phyloP scores from a whole-genome alignment of 2,113 vertebrate species.

The Casuarius casuarius region DNA sequence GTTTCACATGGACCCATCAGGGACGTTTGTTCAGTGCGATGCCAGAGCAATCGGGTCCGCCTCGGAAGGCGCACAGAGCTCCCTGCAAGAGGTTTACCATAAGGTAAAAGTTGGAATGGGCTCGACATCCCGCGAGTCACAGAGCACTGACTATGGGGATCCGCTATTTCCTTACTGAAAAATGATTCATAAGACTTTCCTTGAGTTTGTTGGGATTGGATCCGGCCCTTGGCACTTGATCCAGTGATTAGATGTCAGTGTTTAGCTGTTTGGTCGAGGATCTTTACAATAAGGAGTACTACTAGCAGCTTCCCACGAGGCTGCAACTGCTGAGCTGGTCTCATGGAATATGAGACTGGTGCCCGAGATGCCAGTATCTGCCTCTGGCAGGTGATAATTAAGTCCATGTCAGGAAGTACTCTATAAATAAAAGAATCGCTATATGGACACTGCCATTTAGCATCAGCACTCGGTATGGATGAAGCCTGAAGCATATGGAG shows the following conservation, averaged over 20 bases:
- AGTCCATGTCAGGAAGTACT: not conserved
- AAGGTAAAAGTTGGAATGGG: conserved; percentile 81
- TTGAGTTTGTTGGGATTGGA: not conserved
- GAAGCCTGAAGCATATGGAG: not conserved
- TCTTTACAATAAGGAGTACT: fast-evolving
- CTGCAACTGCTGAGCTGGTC: not conserved
- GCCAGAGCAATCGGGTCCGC: conserved; percentile 97
- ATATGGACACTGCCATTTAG: fast-evolving
- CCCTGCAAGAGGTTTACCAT: conserved; percentile 97
- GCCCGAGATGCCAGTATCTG: not conserved
- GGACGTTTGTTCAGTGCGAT: conserved; percentile 98
- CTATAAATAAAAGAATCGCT: not conserved
- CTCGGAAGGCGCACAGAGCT: conserved; percentile 98
- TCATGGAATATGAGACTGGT: not conserved
- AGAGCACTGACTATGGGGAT: not conserved
- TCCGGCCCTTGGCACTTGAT: not conserved
- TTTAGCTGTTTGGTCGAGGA: not conserved
- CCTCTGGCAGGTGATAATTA: not conserved
- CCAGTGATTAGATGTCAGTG: not conserved
- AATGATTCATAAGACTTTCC: fast-evolving
- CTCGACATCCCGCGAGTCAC: not conserved
- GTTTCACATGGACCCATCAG: conserved; percentile 99
- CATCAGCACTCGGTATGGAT: not conserved
- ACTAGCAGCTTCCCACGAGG: not conserved
- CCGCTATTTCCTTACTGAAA: not conserved